These are phyloP conservation scores for Festucalex cinctus DNA, from an alignment of 2,113 vertebrate species.

Conservation along the genomic window DNA sequence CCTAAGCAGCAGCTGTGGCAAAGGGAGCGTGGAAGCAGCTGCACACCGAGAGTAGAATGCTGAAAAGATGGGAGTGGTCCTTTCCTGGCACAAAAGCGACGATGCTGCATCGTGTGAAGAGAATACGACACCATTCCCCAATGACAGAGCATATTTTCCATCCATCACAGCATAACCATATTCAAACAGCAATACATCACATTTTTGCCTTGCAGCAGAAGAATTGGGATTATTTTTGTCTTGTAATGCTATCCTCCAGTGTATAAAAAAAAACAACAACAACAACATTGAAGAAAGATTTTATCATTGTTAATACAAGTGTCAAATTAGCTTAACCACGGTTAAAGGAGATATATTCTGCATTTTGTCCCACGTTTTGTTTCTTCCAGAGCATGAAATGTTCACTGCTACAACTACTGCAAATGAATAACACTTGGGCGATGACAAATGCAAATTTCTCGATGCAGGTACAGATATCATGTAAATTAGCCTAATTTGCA, in stretches of 20 bases:
- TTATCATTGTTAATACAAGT: no score
- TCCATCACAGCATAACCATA: conserved; percentile 12
- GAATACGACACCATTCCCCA: conserved; percentile 36
- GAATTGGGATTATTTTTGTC: neutral
- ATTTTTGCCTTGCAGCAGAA: conserved; percentile 1
- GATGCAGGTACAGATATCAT: no score
- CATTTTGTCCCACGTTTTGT: no score
- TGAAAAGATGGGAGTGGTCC: conserved; percentile 57
- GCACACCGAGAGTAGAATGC: conserved; percentile 49
- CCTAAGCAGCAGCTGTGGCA: conserved; percentile 51
- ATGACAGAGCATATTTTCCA: conserved; percentile 25
- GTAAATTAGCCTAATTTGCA: no score
- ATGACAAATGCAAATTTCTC: no score
- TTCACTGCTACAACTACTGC: no score
- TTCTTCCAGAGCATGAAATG: no score
- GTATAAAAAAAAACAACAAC: neutral
- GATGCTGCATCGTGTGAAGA: conserved; percentile 29
- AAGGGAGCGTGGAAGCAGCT: conserved; percentile 57
- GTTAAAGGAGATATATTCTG: no score
- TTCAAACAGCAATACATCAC: neutral
- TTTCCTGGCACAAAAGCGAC: conserved; percentile 15
- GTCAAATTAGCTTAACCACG: no score
- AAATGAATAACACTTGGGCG: no score
- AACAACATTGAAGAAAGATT: no score
- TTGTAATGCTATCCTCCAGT: neutral